phyloP scores from a whole-genome alignment of 2,113 vertebrate genomes.

The Tachycineta bicolor region DNA sequence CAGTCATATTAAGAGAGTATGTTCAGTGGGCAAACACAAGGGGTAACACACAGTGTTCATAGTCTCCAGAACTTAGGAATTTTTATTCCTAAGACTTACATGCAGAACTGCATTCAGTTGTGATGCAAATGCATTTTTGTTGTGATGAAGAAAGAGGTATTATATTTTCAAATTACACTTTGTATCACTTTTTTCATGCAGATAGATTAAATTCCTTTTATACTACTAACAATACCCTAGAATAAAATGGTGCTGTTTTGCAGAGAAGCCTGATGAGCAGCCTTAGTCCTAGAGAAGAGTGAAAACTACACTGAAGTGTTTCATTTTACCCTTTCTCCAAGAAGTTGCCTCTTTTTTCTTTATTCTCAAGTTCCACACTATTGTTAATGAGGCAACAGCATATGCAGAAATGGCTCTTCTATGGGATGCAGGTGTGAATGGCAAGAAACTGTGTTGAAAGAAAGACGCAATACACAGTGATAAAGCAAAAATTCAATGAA shows the following conservation, averaged over 20 bases:
- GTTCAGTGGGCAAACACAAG: background rate
- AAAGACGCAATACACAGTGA: background rate
- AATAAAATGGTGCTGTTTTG: background rate
- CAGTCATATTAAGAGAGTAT: background rate
- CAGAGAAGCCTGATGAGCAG: background rate
- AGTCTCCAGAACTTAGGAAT: background rate
- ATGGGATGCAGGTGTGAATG: background rate
- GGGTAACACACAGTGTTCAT: background rate
- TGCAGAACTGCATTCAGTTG: background rate
- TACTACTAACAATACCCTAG: background rate
- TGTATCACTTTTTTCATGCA: background rate
- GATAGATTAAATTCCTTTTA: background rate
- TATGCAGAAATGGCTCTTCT: background rate
- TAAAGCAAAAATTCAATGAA: background rate
- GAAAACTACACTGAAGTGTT: accelerated
- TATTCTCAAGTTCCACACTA: background rate
- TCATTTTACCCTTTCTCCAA: background rate
- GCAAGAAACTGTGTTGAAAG: background rate
- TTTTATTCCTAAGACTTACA: background rate
- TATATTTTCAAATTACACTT: background rate
- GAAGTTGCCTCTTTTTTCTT: background rate
- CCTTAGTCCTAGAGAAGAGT: background rate
- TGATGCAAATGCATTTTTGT: background rate
- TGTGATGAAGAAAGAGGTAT: background rate
- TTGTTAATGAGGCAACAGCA: background rate